A percentile compares a stretch with the other conserved stretches of the same genome.
phyloP scores from a whole-genome alignment of 2,888 invertebrate species.

The Nebria brevicollis region DNA sequence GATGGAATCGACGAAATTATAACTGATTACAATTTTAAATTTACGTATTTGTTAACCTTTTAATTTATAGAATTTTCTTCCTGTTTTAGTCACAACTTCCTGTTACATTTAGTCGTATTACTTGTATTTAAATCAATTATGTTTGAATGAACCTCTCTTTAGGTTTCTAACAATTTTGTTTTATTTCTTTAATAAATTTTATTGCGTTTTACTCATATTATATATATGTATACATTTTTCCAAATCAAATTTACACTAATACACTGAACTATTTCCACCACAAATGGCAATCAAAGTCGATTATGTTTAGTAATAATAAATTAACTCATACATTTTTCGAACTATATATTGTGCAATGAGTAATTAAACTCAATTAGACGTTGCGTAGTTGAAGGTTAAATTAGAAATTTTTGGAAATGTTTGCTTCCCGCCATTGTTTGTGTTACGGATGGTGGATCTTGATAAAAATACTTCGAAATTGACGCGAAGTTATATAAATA shows the following conservation, averaged over 20 bases:
- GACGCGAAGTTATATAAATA: background rate
- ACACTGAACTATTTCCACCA: too few relatives aligned
- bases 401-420: background rate
- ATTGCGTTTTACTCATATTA: too few relatives aligned
- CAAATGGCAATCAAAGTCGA: background rate
- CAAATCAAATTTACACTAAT: too few relatives aligned
- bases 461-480: background rate
- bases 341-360: background rate
- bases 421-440: background rate
- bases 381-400: background rate
- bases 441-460: background rate
- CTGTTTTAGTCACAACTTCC: background rate
- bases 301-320: background rate
- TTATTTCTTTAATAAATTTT: too few relatives aligned
- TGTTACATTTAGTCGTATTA: background rate
- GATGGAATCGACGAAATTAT: background rate
- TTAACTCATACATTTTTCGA: background rate
- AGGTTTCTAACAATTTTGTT: too few relatives aligned
- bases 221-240: too few relatives aligned
- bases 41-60: conserved; percentile 1
- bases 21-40: background rate
- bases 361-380: background rate
- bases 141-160: background rate
- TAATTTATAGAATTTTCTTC: background rate
- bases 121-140: background rate